Percentiles rank a stretch among this genome's conserved stretches.
These are phyloP conservation scores for Antedon mediterranea DNA, from an alignment of 53 echinoderm and acorn worm genomes.

Conservation along the genomic window DNA sequence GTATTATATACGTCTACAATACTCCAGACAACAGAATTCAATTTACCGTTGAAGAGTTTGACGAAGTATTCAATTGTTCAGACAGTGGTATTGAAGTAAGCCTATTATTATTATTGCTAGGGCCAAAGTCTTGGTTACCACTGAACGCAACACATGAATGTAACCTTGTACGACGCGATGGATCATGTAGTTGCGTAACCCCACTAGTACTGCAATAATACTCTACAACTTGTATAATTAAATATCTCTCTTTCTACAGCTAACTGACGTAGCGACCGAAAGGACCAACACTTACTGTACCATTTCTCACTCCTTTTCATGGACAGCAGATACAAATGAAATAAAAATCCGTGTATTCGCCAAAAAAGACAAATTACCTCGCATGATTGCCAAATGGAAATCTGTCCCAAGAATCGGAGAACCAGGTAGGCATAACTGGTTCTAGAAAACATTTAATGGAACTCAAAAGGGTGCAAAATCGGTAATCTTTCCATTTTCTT, in stretches of 20 bases:
- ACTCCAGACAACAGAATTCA: background rate
- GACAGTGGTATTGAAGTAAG: background rate
- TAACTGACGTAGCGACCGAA: slow-evolving; percentile 19
- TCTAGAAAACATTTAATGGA: no score
- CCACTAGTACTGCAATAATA: no score
- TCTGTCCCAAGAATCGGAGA: background rate
- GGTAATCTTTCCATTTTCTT: no score
- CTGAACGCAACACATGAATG: no score
- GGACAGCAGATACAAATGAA: slow-evolving; percentile 37
- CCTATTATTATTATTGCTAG: no score
- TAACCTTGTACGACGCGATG: no score
- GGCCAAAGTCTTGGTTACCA: no score
- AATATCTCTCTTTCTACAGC: no score
- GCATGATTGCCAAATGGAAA: background rate
- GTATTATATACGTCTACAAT: background rate
- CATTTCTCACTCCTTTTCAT: slow-evolving; percentile 19
- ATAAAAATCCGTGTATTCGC: slow-evolving; percentile 20
- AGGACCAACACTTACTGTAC: slow-evolving; percentile 28
- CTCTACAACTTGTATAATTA: no score
- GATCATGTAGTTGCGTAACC: no score
- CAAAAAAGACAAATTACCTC: background rate
- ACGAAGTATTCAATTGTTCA: background rate
- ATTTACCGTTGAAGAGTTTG: background rate
- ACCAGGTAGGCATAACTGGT: background rate
- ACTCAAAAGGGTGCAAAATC: no score